These are phyloP conservation scores for Ceriagrion tenellum DNA, from an alignment of 2,888 invertebrate genomes.

Conservation along the genomic window DNA sequence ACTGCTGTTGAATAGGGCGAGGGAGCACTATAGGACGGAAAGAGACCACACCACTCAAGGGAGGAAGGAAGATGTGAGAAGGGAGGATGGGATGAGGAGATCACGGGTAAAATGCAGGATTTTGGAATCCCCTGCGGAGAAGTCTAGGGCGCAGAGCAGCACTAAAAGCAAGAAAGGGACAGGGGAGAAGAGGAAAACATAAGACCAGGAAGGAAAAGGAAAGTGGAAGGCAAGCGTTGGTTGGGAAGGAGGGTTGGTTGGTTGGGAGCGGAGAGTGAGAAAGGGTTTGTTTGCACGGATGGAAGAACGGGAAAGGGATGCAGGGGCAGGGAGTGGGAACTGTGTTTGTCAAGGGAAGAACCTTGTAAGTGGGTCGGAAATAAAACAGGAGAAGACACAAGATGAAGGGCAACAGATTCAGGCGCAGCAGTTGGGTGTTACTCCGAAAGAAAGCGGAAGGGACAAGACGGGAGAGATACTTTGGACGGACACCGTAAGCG, in stretches of 20 bases:
- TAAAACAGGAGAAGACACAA: not conserved
- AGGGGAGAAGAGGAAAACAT: not conserved
- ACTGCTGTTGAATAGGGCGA: not conserved
- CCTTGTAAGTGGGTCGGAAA: conserved; percentile 31
- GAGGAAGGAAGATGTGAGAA: not conserved
- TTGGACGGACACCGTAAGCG: not conserved
- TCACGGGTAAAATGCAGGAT: not conserved
- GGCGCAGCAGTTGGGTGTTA: not conserved
- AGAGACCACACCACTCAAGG: not conserved
- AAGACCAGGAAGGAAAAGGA: not conserved
- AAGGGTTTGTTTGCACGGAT: not conserved
- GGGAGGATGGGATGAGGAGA: not conserved
- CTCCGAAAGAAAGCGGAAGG: not conserved
- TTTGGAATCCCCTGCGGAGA: not conserved
- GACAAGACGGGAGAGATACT: not conserved
- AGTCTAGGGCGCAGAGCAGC: not conserved
- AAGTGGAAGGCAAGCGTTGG: not conserved
- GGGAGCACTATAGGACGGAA: not conserved
- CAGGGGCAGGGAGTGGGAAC: not conserved
- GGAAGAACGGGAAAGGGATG: not conserved
- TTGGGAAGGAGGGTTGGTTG: not conserved
- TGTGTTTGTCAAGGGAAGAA: not conserved
- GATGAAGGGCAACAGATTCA: conserved; percentile 13
- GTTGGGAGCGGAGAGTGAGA: not conserved
- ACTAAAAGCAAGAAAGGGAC: not conserved